Evolutionary conservation across 1,140 invertebrate genomes (phyloP), one percentile per base, ranked within the genome.

Genomic region (Drosophila ercepeae): DNA sequence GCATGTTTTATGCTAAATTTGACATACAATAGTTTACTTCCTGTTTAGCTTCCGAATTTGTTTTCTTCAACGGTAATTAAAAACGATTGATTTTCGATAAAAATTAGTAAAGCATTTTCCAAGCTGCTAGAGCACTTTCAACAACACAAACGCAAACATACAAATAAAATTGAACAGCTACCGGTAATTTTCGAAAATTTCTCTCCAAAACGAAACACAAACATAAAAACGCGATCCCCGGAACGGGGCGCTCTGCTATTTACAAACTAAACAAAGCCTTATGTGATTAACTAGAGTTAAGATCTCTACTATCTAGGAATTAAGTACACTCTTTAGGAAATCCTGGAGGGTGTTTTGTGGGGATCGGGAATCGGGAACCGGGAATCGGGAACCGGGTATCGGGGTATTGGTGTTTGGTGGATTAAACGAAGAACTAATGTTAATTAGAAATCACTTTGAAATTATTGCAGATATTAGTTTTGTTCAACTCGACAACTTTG

Each of bases 231-330:
- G 59, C 65, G 54, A 54, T 60, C 41, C 19, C 54, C 54, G 53
- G 46, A 8, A 42, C 21, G 53, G 52, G 34, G 27, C 71, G 64
- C 72, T 81, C 72, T 63, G 71, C 77, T 86, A 86, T 86, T 61
- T 86, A 86, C 82, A 88, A 86, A 86, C 76, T 86, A 81, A 86
- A 82, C 82, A 77, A 82, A 88, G 82, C 77, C 81, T 81, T 86
- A 86, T 70, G 59, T 61, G 58, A 41, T 50, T 83, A 75, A 67
- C 63, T 84, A 68, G 46, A 63, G 23, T 41, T 52, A 72, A 39
- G 45, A 53, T 69, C 61, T 65, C 63, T 67, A 67, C 60, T 36
- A 67, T 29, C 34, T 68, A 69, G 49, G 59, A 61, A 61, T 86
- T 88, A 88, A 86, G 82, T 86, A 89, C 82, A 78, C 61, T 76